Conservation (phyloP, 1,140 invertebrate genomes). For the Lepidotrigona ventralis region DNA sequence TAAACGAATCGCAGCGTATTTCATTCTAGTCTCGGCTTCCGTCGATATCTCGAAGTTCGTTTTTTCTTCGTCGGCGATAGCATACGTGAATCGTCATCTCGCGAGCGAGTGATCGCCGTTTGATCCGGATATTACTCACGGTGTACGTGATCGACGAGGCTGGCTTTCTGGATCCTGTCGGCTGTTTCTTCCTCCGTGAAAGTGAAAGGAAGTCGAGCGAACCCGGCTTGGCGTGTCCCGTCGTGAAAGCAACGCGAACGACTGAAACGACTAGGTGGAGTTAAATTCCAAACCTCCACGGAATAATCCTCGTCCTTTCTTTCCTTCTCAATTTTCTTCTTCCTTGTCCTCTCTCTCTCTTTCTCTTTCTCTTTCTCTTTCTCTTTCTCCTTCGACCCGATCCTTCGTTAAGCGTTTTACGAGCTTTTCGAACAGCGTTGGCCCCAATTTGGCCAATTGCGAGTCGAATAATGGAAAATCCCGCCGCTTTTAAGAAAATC, state of each 20-base stretch:
- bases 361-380: neutral
- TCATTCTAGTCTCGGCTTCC: too few relatives aligned
- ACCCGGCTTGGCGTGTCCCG: neutral
- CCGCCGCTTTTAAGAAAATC: neutral
- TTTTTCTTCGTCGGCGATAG: neutral
- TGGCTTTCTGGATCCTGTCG: slow-evolving; percentile 4
- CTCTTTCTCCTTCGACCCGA: too few relatives aligned
- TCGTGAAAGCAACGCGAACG: slow-evolving; percentile 30
- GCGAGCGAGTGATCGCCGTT: neutral
- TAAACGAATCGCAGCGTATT: too few relatives aligned
- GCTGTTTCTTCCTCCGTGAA: slow-evolving; percentile 31
- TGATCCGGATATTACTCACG: neutral
- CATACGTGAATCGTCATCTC: neutral
- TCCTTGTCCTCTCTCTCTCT: too few relatives aligned
- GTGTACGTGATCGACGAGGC: neutral
- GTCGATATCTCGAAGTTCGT: neutral
- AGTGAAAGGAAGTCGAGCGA: slow-evolving; percentile 41
- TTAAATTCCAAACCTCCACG: neutral
- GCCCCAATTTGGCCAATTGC: neutral
- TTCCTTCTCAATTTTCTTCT: neutral
- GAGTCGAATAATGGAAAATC: neutral
- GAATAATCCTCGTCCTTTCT: too few relatives aligned
- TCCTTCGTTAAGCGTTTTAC: neutral
- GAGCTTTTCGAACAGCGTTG: neutral
- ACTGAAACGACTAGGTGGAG: neutral